Evolutionary conservation across 1,140 invertebrate species (phyloP).

Genomic region (Sminthurides bifidus): DNA sequence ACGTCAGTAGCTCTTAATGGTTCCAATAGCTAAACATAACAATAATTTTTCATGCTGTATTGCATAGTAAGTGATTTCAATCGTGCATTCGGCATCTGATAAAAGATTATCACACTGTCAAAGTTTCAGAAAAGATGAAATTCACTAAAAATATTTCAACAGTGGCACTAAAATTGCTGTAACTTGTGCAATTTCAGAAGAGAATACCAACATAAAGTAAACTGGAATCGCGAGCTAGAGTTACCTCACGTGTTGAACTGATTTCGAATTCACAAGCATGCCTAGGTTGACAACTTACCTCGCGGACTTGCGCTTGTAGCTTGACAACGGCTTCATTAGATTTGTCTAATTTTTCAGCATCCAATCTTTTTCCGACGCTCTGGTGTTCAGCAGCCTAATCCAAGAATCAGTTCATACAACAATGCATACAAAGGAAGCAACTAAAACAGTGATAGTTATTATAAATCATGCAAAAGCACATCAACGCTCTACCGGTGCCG

Average conservation of each 20-base stretch:
- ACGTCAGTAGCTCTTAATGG: not conserved
- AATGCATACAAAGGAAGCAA: not conserved
- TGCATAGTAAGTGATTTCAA: not conserved
- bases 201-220: not conserved
- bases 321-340: not conserved
- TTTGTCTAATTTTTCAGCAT: slow-evolving; percentile 42
- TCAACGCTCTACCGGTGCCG: no score
- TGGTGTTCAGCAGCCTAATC: slow-evolving; percentile 60
- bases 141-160: no score
- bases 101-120: no score
- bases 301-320: not conserved
- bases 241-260: not conserved
- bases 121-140: no score
- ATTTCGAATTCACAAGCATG: not conserved
- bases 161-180: not conserved
- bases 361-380: slow-evolving; percentile 42
- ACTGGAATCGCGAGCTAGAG: not conserved
- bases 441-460: not conserved
- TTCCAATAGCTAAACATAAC: not conserved
- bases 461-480: not conserved
- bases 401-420: not conserved
- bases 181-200: no score
- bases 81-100: no score
- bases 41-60: not conserved
- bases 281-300: not conserved